phyloP scores from a whole-genome alignment of 1,140 invertebrate genomes.

The Polypedilum vanderplanki region DNA sequence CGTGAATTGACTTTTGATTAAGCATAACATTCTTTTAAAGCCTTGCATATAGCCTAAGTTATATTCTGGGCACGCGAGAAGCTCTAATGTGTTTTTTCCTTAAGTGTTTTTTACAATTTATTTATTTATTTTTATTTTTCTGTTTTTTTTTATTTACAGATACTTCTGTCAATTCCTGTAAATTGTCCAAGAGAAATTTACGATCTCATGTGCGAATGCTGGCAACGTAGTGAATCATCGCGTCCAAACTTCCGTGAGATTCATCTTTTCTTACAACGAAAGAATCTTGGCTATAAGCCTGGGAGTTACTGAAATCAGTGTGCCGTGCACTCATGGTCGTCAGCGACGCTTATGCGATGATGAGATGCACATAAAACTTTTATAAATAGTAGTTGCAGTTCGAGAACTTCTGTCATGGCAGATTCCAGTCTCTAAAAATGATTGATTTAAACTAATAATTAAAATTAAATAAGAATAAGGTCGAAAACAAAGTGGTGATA shows the following conservation, averaged over 20 bases:
- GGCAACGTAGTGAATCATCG: slow-evolving; percentile 76
- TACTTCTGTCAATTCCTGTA: slow-evolving; percentile 64
- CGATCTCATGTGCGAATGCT: slow-evolving; percentile 90
- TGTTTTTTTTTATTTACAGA: slow-evolving; percentile 45
- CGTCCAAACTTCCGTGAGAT: slow-evolving; percentile 88
- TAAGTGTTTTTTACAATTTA: slow-evolving; percentile 10
- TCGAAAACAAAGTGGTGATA: slow-evolving; percentile 17
- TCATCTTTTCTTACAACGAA: slow-evolving; percentile 82
- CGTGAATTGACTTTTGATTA: slow-evolving; percentile 24
- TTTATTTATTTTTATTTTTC: neutral
- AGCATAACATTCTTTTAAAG: neutral
- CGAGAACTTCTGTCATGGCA: no score
- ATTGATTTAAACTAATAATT: no score
- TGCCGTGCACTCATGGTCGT: slow-evolving; percentile 24
- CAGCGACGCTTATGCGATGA: slow-evolving; percentile 9
- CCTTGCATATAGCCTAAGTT: neutral
- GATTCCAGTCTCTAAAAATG: no score
- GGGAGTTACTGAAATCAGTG: slow-evolving; percentile 30
- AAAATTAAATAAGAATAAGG: neutral
- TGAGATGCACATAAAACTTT: slow-evolving; percentile 2
- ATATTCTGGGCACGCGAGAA: slow-evolving; percentile 10
- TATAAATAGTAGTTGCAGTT: neutral
- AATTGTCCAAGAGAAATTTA: slow-evolving; percentile 86
- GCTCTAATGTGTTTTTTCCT: neutral
- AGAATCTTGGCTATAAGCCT: slow-evolving; percentile 76